Base-by-base conservation (phyloP, 2,797 vertebrate species). In the Mastacembelus armatus region DNA sequence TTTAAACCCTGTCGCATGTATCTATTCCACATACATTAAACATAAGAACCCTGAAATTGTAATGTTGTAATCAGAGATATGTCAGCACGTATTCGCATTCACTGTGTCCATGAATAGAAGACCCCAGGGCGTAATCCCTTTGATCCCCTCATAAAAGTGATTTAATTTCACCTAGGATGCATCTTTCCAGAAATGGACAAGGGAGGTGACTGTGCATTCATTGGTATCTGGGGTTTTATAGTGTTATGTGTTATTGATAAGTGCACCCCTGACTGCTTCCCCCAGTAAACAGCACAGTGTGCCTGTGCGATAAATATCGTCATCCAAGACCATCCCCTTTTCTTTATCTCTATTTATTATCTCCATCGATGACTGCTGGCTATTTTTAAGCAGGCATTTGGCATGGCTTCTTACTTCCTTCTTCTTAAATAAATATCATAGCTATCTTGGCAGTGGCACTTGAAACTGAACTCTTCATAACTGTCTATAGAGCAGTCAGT, bases 281-380 rank as follows among this genome's bases (percentile, higher is more conserved):
- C 78, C 71, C 77, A 69, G 67, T 86, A 78, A 86, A 87, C 79
- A 85, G 68, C 82, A n/a, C n/a, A 71, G 71, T 79, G 73, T 67
- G 29, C 66, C 45, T 54, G 45, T 47, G 67, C 88, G 90, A 91
- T 90, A 91, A 92, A 91, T 92, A 93, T 50, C 69, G 14, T 30
- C 15, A 52, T 50, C 60, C 60, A 80, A 78, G 81, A 81, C 71
- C 79, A 66, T 77, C 74, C 85, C 27, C 72, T 35, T 75, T 81
- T 75, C 80, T 81, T 85, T 82, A 74, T 80, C 74, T 85, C 89
- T 93, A 91, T 92, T 92, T 91, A 82, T 91, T 93, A 60, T 67
- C 42, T 48, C 87, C 78, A 88, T 92, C 84, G 92, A 89, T 90
- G 87, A 80, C 74, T 84, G 77, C 66, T 58, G 55, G 84, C 85